phyloP scores from a whole-genome alignment of 2,113 vertebrate species.

The Vidua chalybeata region DNA sequence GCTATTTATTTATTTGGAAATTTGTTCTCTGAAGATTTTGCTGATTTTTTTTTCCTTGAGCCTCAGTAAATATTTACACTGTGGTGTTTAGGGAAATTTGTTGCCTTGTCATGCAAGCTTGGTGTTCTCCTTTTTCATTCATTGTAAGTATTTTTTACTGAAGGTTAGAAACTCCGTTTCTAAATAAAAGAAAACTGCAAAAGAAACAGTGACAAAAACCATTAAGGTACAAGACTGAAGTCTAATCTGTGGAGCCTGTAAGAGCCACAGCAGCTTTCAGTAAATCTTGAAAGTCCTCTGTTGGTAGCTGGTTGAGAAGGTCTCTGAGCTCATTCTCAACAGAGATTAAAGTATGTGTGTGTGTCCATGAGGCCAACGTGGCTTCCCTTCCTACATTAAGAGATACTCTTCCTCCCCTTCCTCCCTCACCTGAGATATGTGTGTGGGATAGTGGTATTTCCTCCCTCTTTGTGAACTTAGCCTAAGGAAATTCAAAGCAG shows the following conservation, averaged over 20 bases:
- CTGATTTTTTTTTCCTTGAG: background rate
- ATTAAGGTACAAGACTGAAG: background rate
- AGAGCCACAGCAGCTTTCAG: background rate
- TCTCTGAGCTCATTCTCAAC: background rate
- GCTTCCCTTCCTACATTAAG: background rate
- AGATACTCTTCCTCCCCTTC: background rate
- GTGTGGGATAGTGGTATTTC: background rate
- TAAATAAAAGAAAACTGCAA: background rate
- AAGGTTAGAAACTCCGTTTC: background rate
- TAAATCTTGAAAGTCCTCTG: background rate
- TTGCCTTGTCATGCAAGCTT: background rate
- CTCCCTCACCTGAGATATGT: background rate
- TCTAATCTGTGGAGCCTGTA: background rate
- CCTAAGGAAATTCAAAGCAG: background rate
- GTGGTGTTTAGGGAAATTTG: background rate
- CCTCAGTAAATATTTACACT: background rate
- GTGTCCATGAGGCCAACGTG: accelerated
- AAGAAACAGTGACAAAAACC: background rate
- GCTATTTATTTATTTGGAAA: slow-evolving; percentile 46
- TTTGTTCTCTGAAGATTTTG: slow-evolving; percentile 3
- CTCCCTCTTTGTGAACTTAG: background rate
- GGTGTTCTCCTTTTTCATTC: background rate
- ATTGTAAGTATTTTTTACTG: background rate
- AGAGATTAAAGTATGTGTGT: background rate
- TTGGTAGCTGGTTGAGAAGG: background rate